Base-by-base conservation (phyloP, 2,888 invertebrate species). In the Blera fallax region DNA sequence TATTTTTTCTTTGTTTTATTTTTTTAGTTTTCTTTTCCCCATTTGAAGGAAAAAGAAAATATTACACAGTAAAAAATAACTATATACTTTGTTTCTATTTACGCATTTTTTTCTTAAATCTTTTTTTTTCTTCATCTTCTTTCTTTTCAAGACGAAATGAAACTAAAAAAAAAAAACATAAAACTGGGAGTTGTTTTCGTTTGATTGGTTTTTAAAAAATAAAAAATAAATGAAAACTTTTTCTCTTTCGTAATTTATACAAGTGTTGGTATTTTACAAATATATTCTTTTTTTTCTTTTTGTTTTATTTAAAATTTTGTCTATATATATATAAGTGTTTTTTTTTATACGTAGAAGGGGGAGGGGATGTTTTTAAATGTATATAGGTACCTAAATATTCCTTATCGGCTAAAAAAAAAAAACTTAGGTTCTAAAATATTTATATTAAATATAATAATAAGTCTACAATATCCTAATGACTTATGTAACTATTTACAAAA, bases 401-500 rank as follows among this genome's bases (percentile, higher is more conserved):
- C 85, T 85, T 85, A 85, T 29, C 6, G 29, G 29, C 76, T 84
- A 84, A 27, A 60, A 60, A 27, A 45, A 37, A 40, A 40, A 67
- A 50, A 80, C 81, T 81, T 85, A 85, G 21, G 16, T 16, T 14
- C 87, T 87, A 87, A 78, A 73, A 45, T 87, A 77, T 87, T 87
- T 87, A 87, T 82, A 82, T 87, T 87, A 87, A 82, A 82, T 87
- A 87, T 87, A 77, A 74, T 81, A 87, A 87, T 82, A 87, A 87
- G 76, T 78, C 82, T 87, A 82, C 81, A 78, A 87, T 87, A 82
- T 78, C 73, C 82, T 92, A 91, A 90, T 91, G 91, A 91, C 92
- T 92, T 92, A 85, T 85, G 85, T 81, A 92, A 91, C 90, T 91
- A 91, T 91, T 89, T 91, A 91, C 91, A 91, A 83, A 83, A 77